Evolutionary conservation across 2,113 vertebrate genomes (phyloP), one percentile per base, ranked within the genome.

Genomic region (Noctilio leporinus): DNA sequence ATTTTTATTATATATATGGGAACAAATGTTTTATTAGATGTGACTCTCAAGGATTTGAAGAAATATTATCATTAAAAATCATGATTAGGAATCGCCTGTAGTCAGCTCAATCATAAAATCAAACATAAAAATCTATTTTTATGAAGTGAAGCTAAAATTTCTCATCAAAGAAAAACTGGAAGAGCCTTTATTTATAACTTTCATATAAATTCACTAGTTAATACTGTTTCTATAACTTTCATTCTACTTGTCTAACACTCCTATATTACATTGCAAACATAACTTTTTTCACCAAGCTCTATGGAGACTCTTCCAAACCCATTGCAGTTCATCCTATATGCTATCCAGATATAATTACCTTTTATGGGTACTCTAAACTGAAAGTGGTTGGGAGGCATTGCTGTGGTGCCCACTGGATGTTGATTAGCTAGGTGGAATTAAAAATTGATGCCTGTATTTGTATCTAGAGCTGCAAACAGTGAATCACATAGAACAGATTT

Each of bases 91-190:
- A 93, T 87, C 95, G 14, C 43, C 69, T 86, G 30, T 78, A 96
- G 64, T 45, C 65, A 85, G 76, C 53, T 94, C 75, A 94, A 30
- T 95, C 95, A 77, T 95, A 96, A 96, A 96, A 86, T 91, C 38
- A 86, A 85, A 72, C 53, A 92, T 87, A 97, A 96, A 95, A 95
- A n/a, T 89, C 70, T 72, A 51, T 92, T 96, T 93, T 95, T 33
- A 72, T 73, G 33, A 94, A 94, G 91, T 73, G 19, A 91, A 93
- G 10, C 59, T 93, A 59, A 94, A 95, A 33, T 93, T 96, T 86
- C 84, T 92, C 47, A 87, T 95, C 93, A 93, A 81, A 83, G 73
- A 49, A 80, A 95, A 85, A 80, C 62, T 67, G 38, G n/a, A 86
- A 82, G 76, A 86, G 11, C 22, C 35, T 95, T 78, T 78, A 78